A percentile compares a stretch with the other conserved stretches of the same genome.
phyloP scores from a whole-genome alignment of 2,113 vertebrate species.

The Nestor notabilis region DNA sequence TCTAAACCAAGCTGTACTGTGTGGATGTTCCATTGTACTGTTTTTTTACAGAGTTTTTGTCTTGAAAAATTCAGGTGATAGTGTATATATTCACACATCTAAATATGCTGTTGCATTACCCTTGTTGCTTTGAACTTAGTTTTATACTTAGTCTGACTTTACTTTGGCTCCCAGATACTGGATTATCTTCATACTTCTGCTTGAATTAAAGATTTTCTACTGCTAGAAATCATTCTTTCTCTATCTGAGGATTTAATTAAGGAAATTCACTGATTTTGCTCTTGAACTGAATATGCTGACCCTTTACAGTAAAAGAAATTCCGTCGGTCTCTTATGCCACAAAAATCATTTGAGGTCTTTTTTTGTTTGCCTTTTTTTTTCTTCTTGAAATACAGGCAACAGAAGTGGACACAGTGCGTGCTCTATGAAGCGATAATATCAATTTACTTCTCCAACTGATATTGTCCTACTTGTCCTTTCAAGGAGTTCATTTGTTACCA shows the following conservation, averaged over 20 bases:
- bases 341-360: not conserved
- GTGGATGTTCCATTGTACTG: not conserved
- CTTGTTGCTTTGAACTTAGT: not conserved
- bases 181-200: not conserved
- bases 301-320: not conserved
- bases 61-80: not conserved
- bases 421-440: not conserved
- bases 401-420: not conserved
- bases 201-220: not conserved
- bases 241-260: not conserved
- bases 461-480: not conserved
- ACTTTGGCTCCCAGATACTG: not conserved
- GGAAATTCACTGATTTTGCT: not conserved
- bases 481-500: not conserved
- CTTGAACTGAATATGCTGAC: not conserved
- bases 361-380: not conserved
- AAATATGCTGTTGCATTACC: not conserved
- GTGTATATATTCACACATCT: not conserved
- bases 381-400: not conserved
- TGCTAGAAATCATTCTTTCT: not conserved
- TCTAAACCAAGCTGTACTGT: not conserved
- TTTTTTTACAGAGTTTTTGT: not conserved
- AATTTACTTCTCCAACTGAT: not conserved
- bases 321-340: not conserved
- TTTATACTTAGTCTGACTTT: not conserved